Evolutionary conservation across 2,888 invertebrate genomes (phyloP), one percentile per base, ranked within the genome.

Genomic region (Nyleta sp.): DNA sequence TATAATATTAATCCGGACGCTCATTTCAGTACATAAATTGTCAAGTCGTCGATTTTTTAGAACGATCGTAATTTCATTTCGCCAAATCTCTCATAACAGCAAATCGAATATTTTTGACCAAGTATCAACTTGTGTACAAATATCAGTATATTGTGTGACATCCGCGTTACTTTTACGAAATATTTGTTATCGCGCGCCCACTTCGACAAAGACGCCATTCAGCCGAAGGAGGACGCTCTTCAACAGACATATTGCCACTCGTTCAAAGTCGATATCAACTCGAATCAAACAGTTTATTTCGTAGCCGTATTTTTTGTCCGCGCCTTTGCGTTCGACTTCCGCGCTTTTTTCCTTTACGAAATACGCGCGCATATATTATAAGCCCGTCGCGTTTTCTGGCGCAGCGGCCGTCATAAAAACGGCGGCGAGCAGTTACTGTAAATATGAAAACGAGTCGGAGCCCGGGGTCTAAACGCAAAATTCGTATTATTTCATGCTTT

Each of bases 401-500:
- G 5, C 70, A 24, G 38, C 33, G 38, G 59, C 20, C 52, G 52
- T 64, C 72, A 57, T 78, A 68, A 78, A 68, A 68, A 78, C 18
- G 64, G 70, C 65, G 18, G 3, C 44, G 55, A 48, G 52, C 44
- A 57, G 70, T 76, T 70, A 72, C 68, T 72, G 78, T 64, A 73
- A 73, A 72, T 78, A 73, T 78, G 68, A 68, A 73, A 73, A 78
- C 78, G 62, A 78, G 72, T 57, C 35, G 59, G 62, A 67, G 62
- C 74, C 81, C 71, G 65, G 83, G 80, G 82, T 80, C 81, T 83
- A 78, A 83, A 81, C 83, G 73, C 71, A 73, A 82, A 83, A 85
- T 82, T 86, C 83, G 83, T 85, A 87, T 85, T 86, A 87, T 87
- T 86, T 80, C 73, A 64, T 31, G 73, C 68, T 72, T 62, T 73